phyloP scores from a whole-genome alignment of 2,797 vertebrate genomes.

The Mycteria americana region DNA sequence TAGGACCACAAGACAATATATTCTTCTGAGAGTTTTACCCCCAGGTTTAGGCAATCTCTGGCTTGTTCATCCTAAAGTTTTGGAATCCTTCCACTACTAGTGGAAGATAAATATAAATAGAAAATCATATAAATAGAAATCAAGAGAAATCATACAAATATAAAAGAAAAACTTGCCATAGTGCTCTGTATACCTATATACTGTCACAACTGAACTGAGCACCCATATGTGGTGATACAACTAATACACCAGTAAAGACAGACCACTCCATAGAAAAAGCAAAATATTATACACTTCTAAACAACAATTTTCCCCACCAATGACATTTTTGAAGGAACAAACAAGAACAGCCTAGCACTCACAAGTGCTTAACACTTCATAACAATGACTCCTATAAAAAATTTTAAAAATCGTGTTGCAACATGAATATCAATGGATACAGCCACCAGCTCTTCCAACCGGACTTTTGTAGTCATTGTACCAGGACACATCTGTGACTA shows the following conservation, averaged over 20 bases:
- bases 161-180: not conserved
- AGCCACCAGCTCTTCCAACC: not conserved
- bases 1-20: not conserved
- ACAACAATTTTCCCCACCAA: not conserved
- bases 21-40: not conserved
- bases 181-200: not conserved
- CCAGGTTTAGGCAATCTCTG: not conserved
- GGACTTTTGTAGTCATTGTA: not conserved
- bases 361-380: not conserved
- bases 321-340: not conserved
- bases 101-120: not conserved
- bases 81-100: not conserved
- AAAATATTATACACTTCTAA: not conserved
- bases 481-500: not conserved
- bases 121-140: not conserved
- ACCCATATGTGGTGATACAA: not conserved
- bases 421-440: not conserved
- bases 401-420: not conserved
- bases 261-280: not conserved
- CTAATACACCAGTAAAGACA: not conserved
- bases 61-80: not conserved
- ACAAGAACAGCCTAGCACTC: not conserved
- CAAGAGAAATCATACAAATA: not conserved
- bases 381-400: not conserved
- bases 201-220: not conserved